Base-by-base conservation (phyloP, 2,797 vertebrate genomes). In the Pampus argenteus region DNA sequence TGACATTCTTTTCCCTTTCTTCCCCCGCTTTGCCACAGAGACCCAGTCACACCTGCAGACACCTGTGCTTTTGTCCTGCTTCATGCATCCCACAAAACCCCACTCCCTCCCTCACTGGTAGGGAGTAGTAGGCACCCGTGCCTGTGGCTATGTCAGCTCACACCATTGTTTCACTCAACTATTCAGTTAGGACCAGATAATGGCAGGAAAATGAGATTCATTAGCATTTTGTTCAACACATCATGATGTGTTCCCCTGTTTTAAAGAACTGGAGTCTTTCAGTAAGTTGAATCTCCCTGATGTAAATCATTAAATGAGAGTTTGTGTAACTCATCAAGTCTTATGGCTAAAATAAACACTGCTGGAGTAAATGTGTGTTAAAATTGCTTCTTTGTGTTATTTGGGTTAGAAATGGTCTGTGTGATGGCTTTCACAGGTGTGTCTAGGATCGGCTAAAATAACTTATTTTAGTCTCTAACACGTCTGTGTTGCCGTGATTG, bases 51-150 rank as follows among this genome's bases (percentile, higher is more conserved):
- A 93, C 92, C 93, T 94, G 92, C 81, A 90, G 76, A 94, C 93
- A 95, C 94, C 93, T 95, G 93, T 90, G 88, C 88, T 83, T 93
- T 93, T 95, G 92, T 95, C 84, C 86, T 76, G 34, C 60, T 61
- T 72, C 26, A 62, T 81, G 55, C 66, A 47, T 52, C 52, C 66
- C 64, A 40, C 67, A 54, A 57, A 40, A 59, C 71, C 76, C 70
- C 49, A 61, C 23, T 29, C 49, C 38, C 22, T 51, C 22, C 65
- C 62, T 51, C 66, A 71, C 62, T 64, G 76, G 69, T 70, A 49
- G 65, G 47, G 26, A 68, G 74, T 65, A 31, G 78, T 52, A 71
- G 60, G 67, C 54, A 28, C 73, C 45, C 22, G 5, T 76, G 87
- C 82, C 88, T 87, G 66, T 83, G 90, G 89, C 90, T 89, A 72